Conservation (phyloP, 2,888 invertebrate species). For the Coremacera marginata region DNA sequence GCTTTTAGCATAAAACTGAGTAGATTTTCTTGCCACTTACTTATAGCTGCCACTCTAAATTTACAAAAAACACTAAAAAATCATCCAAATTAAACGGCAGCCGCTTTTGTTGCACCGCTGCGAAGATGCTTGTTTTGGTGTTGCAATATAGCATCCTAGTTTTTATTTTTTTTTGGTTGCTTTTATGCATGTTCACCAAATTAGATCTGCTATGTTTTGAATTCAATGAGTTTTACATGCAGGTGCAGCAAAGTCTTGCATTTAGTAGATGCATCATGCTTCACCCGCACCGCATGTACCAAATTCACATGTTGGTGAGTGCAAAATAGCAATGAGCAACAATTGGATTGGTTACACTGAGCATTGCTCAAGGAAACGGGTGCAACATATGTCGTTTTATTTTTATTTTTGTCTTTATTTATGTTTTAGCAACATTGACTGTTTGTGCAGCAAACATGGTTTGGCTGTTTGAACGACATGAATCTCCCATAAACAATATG, state of each 20-base stretch:
- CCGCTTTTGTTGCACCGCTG: neutral
- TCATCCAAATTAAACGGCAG: neutral
- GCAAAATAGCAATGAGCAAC: neutral
- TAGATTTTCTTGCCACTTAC: neutral
- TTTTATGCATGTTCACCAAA: constrained; percentile 31
- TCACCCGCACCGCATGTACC: neutral
- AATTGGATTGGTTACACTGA: neutral
- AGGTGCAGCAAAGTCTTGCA: constrained; percentile 27
- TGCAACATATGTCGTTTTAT: constrained; percentile 19
- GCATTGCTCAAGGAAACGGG: constrained; percentile 4
- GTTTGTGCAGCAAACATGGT: constrained; percentile 12
- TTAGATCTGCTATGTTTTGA: constrained; percentile 17
- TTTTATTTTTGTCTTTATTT: neutral
- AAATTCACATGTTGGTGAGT: too few relatives aligned
- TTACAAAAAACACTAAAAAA: neutral
- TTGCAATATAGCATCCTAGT: neutral
- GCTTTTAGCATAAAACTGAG: neutral
- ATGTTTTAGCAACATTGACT: neutral
- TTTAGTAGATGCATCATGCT: too few relatives aligned
- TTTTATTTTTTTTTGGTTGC: neutral
- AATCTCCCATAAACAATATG: constrained; percentile 15
- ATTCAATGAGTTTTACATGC: constrained; percentile 26
- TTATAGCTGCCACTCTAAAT: too few relatives aligned
- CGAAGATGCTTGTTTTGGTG: neutral
- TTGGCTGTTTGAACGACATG: constrained; percentile 25